phyloP scores from a whole-genome alignment of 1,140 invertebrate genomes.

The Drosophila simulans region DNA sequence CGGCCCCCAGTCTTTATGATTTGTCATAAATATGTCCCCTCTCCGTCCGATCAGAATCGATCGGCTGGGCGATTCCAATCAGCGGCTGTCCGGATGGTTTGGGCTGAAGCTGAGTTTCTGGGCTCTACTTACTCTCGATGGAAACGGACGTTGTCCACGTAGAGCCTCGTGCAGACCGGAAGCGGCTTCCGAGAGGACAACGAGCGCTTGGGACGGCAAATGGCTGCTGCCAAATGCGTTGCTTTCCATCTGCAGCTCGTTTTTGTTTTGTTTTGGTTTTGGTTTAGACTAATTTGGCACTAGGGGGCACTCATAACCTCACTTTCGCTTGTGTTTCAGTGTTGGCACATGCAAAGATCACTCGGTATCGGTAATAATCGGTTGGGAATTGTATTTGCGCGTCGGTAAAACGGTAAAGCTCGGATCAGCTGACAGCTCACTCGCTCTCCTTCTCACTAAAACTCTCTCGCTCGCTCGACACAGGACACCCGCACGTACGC shows the following conservation, averaged over 20 bases:
- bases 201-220: slow-evolving; percentile 91
- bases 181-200: slow-evolving; percentile 92
- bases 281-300: slow-evolving; percentile 41
- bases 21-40: slow-evolving; percentile 80
- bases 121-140: slow-evolving; percentile 79
- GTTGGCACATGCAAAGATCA: slow-evolving; percentile 50
- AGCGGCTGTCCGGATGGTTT: slow-evolving; percentile 2
- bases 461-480: slow-evolving; percentile 27
- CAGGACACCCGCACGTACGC: slow-evolving; percentile 74
- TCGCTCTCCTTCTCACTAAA: slow-evolving; percentile 8
- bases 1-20: slow-evolving; percentile 68
- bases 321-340: slow-evolving; percentile 55
- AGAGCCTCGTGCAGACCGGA: slow-evolving; percentile 90
- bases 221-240: slow-evolving; percentile 86
- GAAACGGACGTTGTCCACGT: slow-evolving; percentile 90
- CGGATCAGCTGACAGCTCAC: slow-evolving; percentile 31
- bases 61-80: slow-evolving; percentile 18
- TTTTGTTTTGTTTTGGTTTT: slow-evolving; percentile 41
- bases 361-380: slow-evolving; percentile 13
- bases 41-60: slow-evolving; percentile 24
- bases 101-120: background rate
- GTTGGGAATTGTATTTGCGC: slow-evolving; percentile 35
- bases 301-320: slow-evolving; percentile 55
- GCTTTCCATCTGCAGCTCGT: slow-evolving; percentile 81
- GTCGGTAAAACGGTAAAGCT: slow-evolving; percentile 30